Evolutionary conservation across 2,113 vertebrate species (phyloP).

Genomic region (Xenopus laevis): DNA sequence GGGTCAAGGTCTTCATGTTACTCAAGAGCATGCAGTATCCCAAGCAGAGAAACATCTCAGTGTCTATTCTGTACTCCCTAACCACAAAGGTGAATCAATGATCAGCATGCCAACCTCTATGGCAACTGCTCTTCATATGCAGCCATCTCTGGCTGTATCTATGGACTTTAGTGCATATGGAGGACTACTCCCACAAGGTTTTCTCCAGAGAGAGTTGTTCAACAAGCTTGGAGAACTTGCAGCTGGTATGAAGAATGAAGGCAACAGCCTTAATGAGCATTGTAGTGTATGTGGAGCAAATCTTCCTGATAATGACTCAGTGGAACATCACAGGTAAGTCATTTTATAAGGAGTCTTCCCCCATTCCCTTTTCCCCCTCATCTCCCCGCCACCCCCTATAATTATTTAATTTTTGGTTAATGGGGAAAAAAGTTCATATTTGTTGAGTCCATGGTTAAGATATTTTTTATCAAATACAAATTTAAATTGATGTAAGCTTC

Average conservation of each 20-base stretch:
- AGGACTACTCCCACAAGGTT: constrained; percentile 90
- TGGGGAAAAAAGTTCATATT: no score
- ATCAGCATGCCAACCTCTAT: constrained; percentile 79
- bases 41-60: constrained; percentile 80
- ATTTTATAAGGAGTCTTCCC: no score
- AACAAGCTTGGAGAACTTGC: constrained; percentile 93
- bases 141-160: constrained; percentile 87
- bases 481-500: no score
- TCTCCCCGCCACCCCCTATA: no score
- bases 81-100: constrained; percentile 83
- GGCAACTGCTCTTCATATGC: constrained; percentile 81
- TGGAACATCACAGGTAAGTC: constrained; percentile 92
- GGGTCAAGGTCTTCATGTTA: constrained; percentile 58
- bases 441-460: no score
- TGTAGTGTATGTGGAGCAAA: constrained; percentile 90
- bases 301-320: constrained; percentile 87
- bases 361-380: no score
- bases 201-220: constrained; percentile 98
- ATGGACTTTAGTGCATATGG: constrained; percentile 96
- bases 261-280: constrained; percentile 75
- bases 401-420: no score
- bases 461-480: no score
- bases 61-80: constrained; percentile 80
- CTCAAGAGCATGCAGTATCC: constrained; percentile 60
- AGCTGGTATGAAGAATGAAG: constrained; percentile 87